Evolutionary conservation across 2,888 invertebrate genomes (phyloP), one percentile per base, ranked within the genome.

Genomic region (Andrena bicolor): DNA sequence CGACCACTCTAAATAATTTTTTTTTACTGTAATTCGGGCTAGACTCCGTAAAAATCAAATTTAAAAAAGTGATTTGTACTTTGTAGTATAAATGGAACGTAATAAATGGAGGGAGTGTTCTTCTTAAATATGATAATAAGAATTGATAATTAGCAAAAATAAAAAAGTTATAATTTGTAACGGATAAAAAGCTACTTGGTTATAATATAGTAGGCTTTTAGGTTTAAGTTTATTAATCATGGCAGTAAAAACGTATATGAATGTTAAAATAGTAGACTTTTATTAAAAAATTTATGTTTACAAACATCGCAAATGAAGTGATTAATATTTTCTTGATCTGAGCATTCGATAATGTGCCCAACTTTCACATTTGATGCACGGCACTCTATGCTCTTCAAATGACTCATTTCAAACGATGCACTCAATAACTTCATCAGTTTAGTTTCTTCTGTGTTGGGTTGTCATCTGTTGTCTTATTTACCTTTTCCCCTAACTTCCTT

Each of bases 141-240:
- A 35, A 35, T 35, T 35, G 35, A 35, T 35, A 35, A 35, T 10
- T 6, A 49, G n/a, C 1, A 49, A 49, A 49, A n/a, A n/a, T n/a
- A 49, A n/a, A 49, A 49, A 49, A 49, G 49, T 49, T n/a, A 49
- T n/a, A 49, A 49, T n/a, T 49, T 49, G 49, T n/a, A 49, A 5
- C 6, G n/a, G n/a, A 49, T 49, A 6, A 49, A 49, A 49, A 49
- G n/a, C n/a, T 49, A 35, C 35, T 35, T 35, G 35, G n/a, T 49
- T n/a, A 49, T 49, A 49, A n/a, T n/a, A 49, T 49, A 49, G 49
- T n/a, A 49, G 7, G 10, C 3, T 35, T 13, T 49, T n/a, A n/a
- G n/a, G 16, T 49, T 6, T 49, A 35, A 13, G 35, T 49, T 49
- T 7, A n/a, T n/a, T n/a, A 49, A 49, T 49, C 16, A 7, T 49